phyloP scores from a whole-genome alignment of 2,888 invertebrate species.

The Xiphydria camelus region DNA sequence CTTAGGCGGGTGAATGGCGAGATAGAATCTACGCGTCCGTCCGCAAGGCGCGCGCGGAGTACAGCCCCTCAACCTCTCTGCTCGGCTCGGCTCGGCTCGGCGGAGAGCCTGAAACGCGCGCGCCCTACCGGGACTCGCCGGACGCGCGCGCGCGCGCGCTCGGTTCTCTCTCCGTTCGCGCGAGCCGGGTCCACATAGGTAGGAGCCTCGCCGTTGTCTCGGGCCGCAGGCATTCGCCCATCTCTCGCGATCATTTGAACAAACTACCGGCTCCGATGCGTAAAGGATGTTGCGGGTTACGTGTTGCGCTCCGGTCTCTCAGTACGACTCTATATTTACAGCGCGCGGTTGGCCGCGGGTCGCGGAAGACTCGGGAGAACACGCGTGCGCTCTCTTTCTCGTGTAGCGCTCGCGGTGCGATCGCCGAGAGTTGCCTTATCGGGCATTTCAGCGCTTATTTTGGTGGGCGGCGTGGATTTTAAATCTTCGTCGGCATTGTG shows the following conservation, averaged over 20 bases:
- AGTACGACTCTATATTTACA: too few relatives aligned
- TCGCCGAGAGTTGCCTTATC: too few relatives aligned
- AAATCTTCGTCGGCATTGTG: too few relatives aligned
- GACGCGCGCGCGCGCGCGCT: too few relatives aligned
- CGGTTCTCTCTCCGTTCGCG: neutral
- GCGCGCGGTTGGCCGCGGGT: too few relatives aligned
- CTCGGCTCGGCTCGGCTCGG: too few relatives aligned
- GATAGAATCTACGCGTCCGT: slow-evolving; percentile 53
- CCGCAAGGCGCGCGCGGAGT: slow-evolving; percentile 19
- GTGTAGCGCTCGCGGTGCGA: too few relatives aligned
- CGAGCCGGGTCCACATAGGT: slow-evolving; percentile 4
- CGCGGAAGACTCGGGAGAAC: too few relatives aligned
- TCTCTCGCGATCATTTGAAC: slow-evolving; percentile 27
- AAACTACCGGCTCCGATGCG: slow-evolving; percentile 26
- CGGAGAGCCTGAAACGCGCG: slow-evolving; percentile 6
- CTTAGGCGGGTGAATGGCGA: slow-evolving; percentile 52
- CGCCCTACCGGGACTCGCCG: too few relatives aligned
- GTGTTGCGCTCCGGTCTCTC: neutral
- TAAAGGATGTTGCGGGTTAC: slow-evolving; percentile 22
- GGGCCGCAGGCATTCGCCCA: slow-evolving; percentile 28
- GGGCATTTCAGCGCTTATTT: too few relatives aligned
- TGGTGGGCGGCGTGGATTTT: too few relatives aligned
- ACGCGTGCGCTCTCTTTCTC: too few relatives aligned
- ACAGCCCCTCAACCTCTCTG: slow-evolving; percentile 1
- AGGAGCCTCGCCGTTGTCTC: slow-evolving; percentile 10